Conservation (phyloP, 2,888 invertebrate genomes). For the Hedychridium roseum region DNA sequence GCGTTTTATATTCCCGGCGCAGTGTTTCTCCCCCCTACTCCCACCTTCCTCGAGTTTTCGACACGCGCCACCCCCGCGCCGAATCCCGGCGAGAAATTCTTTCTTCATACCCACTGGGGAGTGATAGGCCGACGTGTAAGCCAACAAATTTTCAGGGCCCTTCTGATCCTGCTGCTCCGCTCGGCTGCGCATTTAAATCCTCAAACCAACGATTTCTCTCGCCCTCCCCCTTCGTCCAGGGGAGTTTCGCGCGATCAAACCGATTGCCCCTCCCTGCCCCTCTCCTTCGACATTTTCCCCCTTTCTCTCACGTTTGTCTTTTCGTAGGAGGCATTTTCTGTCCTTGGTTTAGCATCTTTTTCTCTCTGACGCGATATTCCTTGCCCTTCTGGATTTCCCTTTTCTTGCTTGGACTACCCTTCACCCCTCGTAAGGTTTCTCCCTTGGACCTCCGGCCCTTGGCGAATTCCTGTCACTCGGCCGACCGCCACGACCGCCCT, state of each 20-base stretch:
- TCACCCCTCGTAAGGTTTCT: slow-evolving; percentile 2
- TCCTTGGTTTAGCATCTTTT: too few relatives aligned
- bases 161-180: slow-evolving; percentile 41
- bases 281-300: too few relatives aligned
- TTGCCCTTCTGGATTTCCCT: too few relatives aligned
- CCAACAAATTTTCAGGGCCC: slow-evolving; percentile 56
- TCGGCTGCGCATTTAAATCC: slow-evolving; percentile 61
- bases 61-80: slow-evolving; percentile 10
- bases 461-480: slow-evolving; percentile 22
- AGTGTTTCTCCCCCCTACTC: slow-evolving; percentile 35
- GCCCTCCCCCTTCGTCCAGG: neutral
- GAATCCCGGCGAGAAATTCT: slow-evolving; percentile 45
- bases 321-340: too few relatives aligned
- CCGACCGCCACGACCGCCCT: slow-evolving; percentile 45
- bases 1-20: slow-evolving; percentile 55
- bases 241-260: too few relatives aligned
- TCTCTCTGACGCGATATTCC: too few relatives aligned
- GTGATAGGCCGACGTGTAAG: slow-evolving; percentile 57
- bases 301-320: too few relatives aligned
- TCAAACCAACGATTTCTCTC: slow-evolving; percentile 16
- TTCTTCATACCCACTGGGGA: slow-evolving; percentile 61
- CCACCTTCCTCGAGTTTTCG: slow-evolving; percentile 15
- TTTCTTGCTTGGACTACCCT: neutral
- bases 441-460: slow-evolving; percentile 6
- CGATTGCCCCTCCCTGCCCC: too few relatives aligned